These are phyloP conservation scores for Mastacembelus armatus DNA, from an alignment of 2,797 vertebrate species.

Conservation along the genomic window DNA sequence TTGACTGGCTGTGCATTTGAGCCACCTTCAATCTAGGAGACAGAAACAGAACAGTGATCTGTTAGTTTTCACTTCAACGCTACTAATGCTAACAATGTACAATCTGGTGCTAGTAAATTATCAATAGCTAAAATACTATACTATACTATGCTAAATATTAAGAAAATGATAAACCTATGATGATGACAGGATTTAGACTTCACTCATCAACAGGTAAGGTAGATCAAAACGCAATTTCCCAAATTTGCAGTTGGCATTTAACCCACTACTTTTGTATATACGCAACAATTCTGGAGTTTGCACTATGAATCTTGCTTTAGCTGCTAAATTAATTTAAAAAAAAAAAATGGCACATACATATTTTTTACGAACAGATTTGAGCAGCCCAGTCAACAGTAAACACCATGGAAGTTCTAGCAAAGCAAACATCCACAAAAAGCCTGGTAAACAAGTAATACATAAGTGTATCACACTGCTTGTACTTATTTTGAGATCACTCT, in stretches of 20 bases:
- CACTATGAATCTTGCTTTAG: not conserved
- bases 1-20: slow-evolving; percentile 68
- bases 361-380: too few species aligned
- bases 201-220: not conserved
- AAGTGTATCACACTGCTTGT: not conserved
- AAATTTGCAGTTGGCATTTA: not conserved
- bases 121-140: too few species aligned
- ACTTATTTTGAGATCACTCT: not conserved
- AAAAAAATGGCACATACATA: too few species aligned
- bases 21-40: slow-evolving; percentile 77
- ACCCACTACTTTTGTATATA: not conserved
- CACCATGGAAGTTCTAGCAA: slow-evolving; percentile 13
- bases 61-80: not conserved
- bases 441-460: not conserved
- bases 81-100: not conserved
- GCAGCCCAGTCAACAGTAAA: too few species aligned
- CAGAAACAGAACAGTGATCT: not conserved
- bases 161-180: too few species aligned
- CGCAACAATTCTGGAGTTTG: not conserved
- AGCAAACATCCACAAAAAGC: not conserved
- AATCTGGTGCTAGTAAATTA: accelerated
- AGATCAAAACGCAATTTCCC: not conserved
- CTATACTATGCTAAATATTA: too few species aligned
- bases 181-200: not conserved
- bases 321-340: not conserved